Base-by-base conservation (phyloP, 2,113 vertebrate species). In the Alectura lathami region DNA sequence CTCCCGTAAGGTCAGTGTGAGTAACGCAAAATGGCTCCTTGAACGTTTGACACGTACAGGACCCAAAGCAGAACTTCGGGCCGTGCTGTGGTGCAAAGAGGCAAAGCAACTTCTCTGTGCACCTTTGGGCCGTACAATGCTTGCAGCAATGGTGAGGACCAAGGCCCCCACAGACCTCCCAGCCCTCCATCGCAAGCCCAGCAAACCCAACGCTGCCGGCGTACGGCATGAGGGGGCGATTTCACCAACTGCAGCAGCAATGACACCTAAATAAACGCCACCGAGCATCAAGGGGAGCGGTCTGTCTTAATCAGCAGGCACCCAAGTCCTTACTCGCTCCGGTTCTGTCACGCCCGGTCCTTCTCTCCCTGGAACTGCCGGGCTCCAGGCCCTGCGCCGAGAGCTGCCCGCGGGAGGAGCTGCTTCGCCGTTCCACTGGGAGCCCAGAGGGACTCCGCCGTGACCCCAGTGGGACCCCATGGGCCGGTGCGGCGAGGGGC, bases 111-210 rank as follows among this genome's bases (percentile, higher is more conserved):
- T 23, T 76, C 26, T 54, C 26, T 62, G 32, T 75, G 24, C 45
- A 53, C 40, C 88, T 93, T 30, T 89, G 97, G 98, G 91, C 95
- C 51, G 54, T 92, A 13, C 97, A 98, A 87, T 98, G 98, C 59
- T 50, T 38, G 11, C 98, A 98, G 81, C 98, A 98, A 63, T 98
- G 98, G 97, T 98, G 95, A 97, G 38, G 68, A 26, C 14, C 9
- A 16, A 23, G 18, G n/a, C n/a, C 34, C 36, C 36, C 36, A 29
- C n/a, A 56, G 11, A 32, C 21, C 43, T 24, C 34, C 74, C 67
- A 12, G 36, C 57, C 43, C 29, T 53, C 42, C 54, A 38, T 53
- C 17, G 73, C 26, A 36, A 48, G 81, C 26, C 50, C 47, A 32
- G 12, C 9, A 20, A 42, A 36, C 36, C 67, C 57, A 73, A 14